Percentiles rank a stretch among this genome's conserved stretches.
Conservation (phyloP, 2,113 vertebrate genomes). For the Herpailurus yagouaroundi region DNA sequence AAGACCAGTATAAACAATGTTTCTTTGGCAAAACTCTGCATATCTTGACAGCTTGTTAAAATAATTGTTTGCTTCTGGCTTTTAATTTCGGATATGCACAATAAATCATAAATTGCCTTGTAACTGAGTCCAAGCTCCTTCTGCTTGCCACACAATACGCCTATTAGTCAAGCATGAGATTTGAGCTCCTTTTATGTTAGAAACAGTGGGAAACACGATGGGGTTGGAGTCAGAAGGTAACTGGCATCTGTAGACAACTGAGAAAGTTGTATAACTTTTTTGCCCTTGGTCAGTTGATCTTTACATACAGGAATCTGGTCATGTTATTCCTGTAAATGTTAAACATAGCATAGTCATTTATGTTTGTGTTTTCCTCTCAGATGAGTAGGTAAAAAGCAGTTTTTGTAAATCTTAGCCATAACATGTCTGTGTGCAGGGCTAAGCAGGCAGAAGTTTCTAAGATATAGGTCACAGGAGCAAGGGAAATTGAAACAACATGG, state of each 20-base stretch:
- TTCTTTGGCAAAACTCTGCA: neutral
- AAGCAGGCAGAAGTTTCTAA: neutral
- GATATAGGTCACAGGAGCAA: neutral
- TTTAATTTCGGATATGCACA: slow-evolving; percentile 32
- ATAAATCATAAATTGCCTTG: slow-evolving; percentile 9
- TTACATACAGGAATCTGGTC: neutral
- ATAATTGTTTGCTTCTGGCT: slow-evolving; percentile 41
- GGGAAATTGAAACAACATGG: neutral
- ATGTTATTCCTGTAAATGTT: neutral
- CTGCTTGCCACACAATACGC: neutral
- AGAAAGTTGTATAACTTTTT: neutral
- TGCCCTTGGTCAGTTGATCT: neutral
- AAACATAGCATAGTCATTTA: neutral
- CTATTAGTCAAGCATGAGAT: neutral
- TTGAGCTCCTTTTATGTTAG: neutral
- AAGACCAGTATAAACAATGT: neutral
- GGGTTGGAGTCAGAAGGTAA: neutral
- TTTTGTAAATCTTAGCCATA: neutral
- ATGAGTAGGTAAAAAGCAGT: neutral
- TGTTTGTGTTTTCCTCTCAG: neutral
- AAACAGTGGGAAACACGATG: neutral
- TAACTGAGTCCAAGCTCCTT: neutral
- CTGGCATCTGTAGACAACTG: neutral
- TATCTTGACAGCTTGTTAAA: slow-evolving; percentile 62
- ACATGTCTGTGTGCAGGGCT: neutral